phyloP scores from a whole-genome alignment of 2,797 vertebrate species.

The Myiotriccus ornatus region DNA sequence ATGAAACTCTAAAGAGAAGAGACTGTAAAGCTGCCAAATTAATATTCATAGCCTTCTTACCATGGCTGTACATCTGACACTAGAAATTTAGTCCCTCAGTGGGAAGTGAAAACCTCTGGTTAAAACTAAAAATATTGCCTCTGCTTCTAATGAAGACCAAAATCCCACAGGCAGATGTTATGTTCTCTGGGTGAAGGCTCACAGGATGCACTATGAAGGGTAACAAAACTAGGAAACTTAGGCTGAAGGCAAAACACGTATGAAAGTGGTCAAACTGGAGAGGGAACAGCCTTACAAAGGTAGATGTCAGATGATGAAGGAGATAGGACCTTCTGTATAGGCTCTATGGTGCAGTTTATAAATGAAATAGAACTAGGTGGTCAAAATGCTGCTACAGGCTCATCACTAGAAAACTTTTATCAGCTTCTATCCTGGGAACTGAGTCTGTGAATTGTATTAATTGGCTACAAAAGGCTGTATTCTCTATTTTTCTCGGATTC shows the following conservation, averaged over 20 bases:
- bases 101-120: not conserved
- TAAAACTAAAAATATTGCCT: not conserved
- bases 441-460: not conserved
- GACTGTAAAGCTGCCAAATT: not conserved
- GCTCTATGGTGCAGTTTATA: not conserved
- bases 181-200: not conserved
- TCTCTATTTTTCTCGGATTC: not conserved
- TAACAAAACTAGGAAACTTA: not conserved
- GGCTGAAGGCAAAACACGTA: not conserved
- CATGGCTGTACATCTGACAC: not conserved
- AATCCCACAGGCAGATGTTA: not conserved
- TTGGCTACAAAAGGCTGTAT: not conserved
- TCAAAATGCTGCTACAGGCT: not conserved
- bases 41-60: not conserved
- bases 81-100: not conserved
- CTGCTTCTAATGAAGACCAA: not conserved
- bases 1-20: not conserved
- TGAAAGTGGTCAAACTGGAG: not conserved
- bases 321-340: not conserved
- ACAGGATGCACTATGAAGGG: not conserved
- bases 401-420: not conserved
- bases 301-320: not conserved
- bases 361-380: not conserved
- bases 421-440: not conserved
- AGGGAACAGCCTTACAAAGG: not conserved